Conservation (phyloP, 2,888 invertebrate genomes). For the Phragmatobia fuliginosa region DNA sequence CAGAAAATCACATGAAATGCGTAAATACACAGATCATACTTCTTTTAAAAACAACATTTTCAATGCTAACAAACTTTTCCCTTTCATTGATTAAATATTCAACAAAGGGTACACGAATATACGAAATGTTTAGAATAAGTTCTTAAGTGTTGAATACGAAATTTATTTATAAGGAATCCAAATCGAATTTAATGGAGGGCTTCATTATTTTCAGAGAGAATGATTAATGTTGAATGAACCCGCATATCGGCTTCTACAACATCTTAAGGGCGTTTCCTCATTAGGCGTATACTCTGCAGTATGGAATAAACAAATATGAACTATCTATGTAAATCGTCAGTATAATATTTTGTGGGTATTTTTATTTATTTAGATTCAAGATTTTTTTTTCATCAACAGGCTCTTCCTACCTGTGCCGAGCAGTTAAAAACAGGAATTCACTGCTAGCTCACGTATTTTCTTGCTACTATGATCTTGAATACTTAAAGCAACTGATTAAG, state of each 20-base stretch:
- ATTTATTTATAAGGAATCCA: constrained; percentile 24
- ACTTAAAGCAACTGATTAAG: no score
- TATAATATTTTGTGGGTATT: no score
- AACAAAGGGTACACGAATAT: background rate
- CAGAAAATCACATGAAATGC: no score
- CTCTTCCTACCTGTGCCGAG: no score
- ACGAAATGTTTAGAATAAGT: background rate
- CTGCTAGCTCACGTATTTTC: no score
- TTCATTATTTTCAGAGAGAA: constrained; percentile 27
- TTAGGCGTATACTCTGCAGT: background rate
- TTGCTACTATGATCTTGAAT: no score
- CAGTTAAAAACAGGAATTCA: no score
- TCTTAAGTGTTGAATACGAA: constrained; percentile 27
- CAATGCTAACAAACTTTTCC: background rate
- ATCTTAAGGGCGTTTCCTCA: background rate
- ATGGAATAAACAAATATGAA: background rate
- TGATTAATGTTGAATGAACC: constrained; percentile 32
- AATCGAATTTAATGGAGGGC: constrained; percentile 28
- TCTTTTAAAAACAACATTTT: background rate
- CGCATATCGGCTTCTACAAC: background rate
- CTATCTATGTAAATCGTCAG: background rate
- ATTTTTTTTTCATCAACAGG: no score
- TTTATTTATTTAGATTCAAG: background rate
- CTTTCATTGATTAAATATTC: background rate
- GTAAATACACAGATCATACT: background rate